These are phyloP conservation scores for Bellardia bayeri DNA, from an alignment of 2,888 invertebrate genomes.

Conservation along the genomic window DNA sequence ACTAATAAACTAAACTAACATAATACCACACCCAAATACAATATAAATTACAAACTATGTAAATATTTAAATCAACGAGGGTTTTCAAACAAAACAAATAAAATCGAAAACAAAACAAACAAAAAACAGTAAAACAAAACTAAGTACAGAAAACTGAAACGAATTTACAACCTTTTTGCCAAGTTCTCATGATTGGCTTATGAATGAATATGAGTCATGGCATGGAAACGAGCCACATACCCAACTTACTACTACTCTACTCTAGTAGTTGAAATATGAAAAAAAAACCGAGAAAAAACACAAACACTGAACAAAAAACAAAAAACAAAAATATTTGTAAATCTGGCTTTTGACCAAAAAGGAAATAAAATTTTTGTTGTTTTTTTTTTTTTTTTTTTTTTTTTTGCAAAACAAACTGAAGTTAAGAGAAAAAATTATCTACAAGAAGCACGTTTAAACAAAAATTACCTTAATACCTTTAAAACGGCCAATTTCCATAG, in stretches of 20 bases:
- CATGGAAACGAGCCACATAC: slow-evolving; percentile 23
- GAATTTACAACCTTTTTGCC: slow-evolving; percentile 54
- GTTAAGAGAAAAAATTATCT: slow-evolving; percentile 50
- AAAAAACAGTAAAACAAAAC: background rate
- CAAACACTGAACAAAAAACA: slow-evolving; percentile 46
- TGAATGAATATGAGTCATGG: slow-evolving; percentile 71
- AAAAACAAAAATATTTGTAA: slow-evolving; percentile 63
- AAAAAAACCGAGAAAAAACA: background rate
- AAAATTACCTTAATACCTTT: slow-evolving; percentile 61
- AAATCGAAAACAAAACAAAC: slow-evolving; percentile 17
- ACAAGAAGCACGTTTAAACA: slow-evolving; percentile 64
- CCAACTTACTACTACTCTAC: slow-evolving; percentile 46
- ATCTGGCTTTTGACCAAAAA: slow-evolving; percentile 73
- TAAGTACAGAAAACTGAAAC: slow-evolving; percentile 30
- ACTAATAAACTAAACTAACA: background rate
- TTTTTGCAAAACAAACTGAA: slow-evolving; percentile 20
- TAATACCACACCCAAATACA: slow-evolving; percentile 58
- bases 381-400: no score
- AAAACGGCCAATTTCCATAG: slow-evolving; percentile 69
- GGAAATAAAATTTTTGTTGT: slow-evolving; percentile 56
- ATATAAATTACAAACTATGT: slow-evolving; percentile 24
- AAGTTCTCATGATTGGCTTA: slow-evolving; percentile 72
- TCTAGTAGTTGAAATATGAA: slow-evolving; percentile 5
- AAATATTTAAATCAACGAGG: slow-evolving; percentile 46
- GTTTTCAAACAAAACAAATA: slow-evolving; percentile 25